Evolutionary conservation across 2,888 invertebrate genomes (phyloP).

Genomic region (Dascillus cervinus): DNA sequence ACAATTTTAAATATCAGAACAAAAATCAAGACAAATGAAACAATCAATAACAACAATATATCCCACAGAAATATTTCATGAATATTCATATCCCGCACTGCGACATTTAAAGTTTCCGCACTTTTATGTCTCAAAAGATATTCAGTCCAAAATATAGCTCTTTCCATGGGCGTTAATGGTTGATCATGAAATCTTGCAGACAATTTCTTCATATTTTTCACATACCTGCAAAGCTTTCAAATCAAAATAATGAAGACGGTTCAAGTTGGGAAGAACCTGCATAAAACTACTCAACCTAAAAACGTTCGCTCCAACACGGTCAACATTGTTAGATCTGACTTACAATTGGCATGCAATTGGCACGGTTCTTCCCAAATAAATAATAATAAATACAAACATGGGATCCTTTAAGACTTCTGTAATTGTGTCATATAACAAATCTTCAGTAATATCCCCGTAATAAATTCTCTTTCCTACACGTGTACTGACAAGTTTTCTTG

Average conservation of each 20-base stretch:
- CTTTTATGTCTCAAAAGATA: constrained; percentile 9
- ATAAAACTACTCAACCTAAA: not conserved
- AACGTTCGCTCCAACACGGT: too few species aligned
- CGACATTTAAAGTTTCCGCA: constrained; percentile 3
- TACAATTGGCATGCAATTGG: too few species aligned
- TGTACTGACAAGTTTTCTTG: constrained; percentile 23
- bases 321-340: too few species aligned
- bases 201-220: constrained; percentile 2
- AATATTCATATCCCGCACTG: constrained; percentile 9
- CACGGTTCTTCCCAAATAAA: not conserved
- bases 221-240: too few species aligned
- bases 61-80: constrained; percentile 19
- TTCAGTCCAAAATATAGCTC: too few species aligned
- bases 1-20: too few species aligned
- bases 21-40: too few species aligned
- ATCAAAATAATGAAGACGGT: too few species aligned
- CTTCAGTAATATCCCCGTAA: constrained; percentile 18
- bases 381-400: constrained; percentile 18
- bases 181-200: constrained; percentile 4
- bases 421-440: constrained; percentile 18
- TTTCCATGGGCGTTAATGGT: constrained; percentile 8
- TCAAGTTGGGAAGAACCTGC: too few species aligned
- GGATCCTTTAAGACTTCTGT: constrained; percentile 21
- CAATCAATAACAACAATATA: too few species aligned
- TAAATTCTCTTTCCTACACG: constrained; percentile 23